Percentiles rank a stretch among this genome's conserved stretches.
Conservation (phyloP, 2,888 invertebrate species). For the Cryptocephalus moraei region DNA sequence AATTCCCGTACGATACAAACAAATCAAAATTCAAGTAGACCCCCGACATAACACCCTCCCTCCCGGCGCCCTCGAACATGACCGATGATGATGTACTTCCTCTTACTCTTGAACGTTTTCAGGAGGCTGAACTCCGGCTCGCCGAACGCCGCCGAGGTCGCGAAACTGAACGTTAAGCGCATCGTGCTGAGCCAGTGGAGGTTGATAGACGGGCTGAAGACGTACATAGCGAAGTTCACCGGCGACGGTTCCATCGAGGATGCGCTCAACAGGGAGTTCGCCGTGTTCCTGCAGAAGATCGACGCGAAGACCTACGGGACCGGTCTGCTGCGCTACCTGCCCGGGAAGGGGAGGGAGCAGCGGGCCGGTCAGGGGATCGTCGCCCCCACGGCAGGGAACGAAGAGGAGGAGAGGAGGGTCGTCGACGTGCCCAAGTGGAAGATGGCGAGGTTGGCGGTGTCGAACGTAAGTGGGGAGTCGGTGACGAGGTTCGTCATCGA, state of each 20-base stretch:
- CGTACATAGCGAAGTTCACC: slow-evolving; percentile 38
- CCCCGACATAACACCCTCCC: too few species aligned
- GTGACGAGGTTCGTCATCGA: too few species aligned
- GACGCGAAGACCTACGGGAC: slow-evolving; percentile 34
- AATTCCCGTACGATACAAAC: too few species aligned
- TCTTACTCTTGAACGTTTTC: slow-evolving; percentile 7
- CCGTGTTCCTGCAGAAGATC: slow-evolving; percentile 41
- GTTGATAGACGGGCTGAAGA: slow-evolving; percentile 39
- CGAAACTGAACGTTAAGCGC: slow-evolving; percentile 32
- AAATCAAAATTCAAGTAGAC: too few species aligned
- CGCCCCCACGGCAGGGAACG: slow-evolving; percentile 12
- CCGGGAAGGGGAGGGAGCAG: slow-evolving; percentile 2
- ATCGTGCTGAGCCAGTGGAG: slow-evolving; percentile 38
- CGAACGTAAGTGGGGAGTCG: slow-evolving; percentile 13
- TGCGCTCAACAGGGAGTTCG: slow-evolving; percentile 42
- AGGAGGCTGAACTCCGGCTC: slow-evolving; percentile 21
- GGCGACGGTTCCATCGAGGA: slow-evolving; percentile 38
- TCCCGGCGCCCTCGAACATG: too few species aligned
- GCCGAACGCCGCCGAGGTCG: slow-evolving; percentile 20
- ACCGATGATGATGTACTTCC: too few species aligned
- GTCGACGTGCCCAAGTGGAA: slow-evolving; percentile 34
- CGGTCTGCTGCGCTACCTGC: slow-evolving; percentile 16
- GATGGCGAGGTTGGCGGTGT: slow-evolving; percentile 14
- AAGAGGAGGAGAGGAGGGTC: slow-evolving; percentile 23
- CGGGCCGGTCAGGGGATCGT: slow-evolving; percentile 10